Conservation (phyloP, 2,888 invertebrate genomes). For the Chrysotoxum bicinctum region DNA sequence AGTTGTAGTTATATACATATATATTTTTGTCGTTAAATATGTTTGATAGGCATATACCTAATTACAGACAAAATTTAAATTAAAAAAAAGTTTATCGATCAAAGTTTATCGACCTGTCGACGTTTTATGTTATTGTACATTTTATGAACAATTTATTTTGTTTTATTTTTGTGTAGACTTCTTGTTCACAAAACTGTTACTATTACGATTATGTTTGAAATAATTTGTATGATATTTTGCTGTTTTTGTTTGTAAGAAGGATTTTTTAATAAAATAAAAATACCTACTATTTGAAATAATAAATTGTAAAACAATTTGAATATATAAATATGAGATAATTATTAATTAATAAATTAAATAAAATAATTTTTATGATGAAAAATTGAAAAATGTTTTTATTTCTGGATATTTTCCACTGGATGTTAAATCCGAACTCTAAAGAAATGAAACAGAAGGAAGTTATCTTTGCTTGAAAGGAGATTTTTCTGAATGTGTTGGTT, state of each 20-base stretch:
- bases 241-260: constrained; percentile 30
- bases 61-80: constrained; percentile 19
- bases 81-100: not conserved
- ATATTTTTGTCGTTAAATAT: constrained; percentile 36
- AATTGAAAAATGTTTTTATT: not conserved
- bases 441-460: too few relatives aligned
- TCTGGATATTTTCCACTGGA: not conserved
- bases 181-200: constrained; percentile 44
- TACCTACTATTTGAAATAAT: constrained; percentile 40
- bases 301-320: constrained; percentile 60
- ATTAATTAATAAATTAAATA: constrained; percentile 43
- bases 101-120: not conserved
- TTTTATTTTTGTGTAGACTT: not conserved
- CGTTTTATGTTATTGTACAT: not conserved
- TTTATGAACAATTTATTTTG: not conserved
- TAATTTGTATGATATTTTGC: constrained; percentile 31
- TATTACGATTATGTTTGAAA: constrained; percentile 49
- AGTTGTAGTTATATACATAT: constrained; percentile 19
- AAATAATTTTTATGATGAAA: constrained; percentile 57
- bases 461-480: too few relatives aligned
- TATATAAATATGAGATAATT: constrained; percentile 49
- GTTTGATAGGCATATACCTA: constrained; percentile 29
- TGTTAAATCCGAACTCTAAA: too few relatives aligned
- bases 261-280: constrained; percentile 12
- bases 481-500: too few relatives aligned